Evolutionary conservation across 2,797 vertebrate species (phyloP).

Genomic region (Nothura maculosa): DNA sequence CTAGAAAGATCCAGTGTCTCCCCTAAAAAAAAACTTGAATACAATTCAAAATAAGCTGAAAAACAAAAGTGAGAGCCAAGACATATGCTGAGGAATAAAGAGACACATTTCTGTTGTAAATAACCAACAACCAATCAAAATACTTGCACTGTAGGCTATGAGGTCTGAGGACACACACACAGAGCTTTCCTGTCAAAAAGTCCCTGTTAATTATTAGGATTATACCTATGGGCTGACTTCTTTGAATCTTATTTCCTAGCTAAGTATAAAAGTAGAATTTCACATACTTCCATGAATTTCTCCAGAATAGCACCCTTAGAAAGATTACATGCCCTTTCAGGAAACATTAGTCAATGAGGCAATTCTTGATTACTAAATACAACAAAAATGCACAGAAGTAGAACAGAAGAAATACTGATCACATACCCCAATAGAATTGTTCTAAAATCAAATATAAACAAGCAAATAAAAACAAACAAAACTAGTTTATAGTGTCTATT

Average conservation of each 20-base stretch:
- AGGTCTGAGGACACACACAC: neutral
- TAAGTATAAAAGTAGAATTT: neutral
- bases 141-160: neutral
- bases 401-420: neutral
- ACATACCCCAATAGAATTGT: neutral
- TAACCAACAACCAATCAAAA: neutral
- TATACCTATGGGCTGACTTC: neutral
- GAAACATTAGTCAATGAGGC: neutral
- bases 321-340: fast-evolving
- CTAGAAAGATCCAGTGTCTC: neutral
- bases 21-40: neutral
- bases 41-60: neutral
- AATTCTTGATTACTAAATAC: neutral
- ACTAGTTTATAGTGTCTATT: neutral
- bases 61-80: neutral
- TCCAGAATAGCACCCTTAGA: neutral
- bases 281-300: too few relatives aligned
- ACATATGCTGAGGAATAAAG: neutral
- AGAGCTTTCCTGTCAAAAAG: neutral
- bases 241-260: neutral
- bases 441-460: too few relatives aligned
- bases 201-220: neutral
- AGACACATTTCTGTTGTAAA: neutral
- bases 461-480: neutral
- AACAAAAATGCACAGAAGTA: neutral